Base-by-base conservation (phyloP, 2,797 vertebrate species). In the Argya squamiceps region DNA sequence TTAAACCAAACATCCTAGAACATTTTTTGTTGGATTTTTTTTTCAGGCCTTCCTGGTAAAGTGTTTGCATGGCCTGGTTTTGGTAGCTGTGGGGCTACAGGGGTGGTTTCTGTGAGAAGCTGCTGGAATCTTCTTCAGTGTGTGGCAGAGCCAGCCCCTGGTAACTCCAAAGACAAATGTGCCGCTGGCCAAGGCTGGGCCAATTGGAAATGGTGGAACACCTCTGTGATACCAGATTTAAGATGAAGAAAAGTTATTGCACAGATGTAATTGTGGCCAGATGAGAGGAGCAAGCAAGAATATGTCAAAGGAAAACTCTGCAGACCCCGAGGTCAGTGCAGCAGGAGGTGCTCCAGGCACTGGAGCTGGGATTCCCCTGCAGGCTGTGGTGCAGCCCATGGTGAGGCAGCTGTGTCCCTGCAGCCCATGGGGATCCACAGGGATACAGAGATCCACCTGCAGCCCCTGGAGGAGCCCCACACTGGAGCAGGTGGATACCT, bases 301-400 rank as follows among this genome's bases (percentile, higher is more conserved):
- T 1, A 5, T 1, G 4, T 13, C 22, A 37, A 62, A 37, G 27
- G 26, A 32, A 1, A 32, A 6, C n/a, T 2, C 22, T n/a, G 41
- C 34, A 47, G 50, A 26, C 17, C 13, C 13, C 8, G 5, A 14
- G n/a, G 5, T 4, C 10, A 27, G 27, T 1, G 27, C 1, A 53
- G 39, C 26, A 53, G 26, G 39, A 30, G 60, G 6, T 44, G 26
- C 60, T 65, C 2, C 62, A 64, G 24, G 39, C 10, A 6, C 39
- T 39, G 39, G 39, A 39, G 39, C 39, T 39, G 39, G 39, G 39
- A 39, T 39, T 46, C n/a, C 37, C 3, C 24, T 49, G 47, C 49
- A 27, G 49, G 5, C 26, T 27, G 24, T 26, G 47, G 13, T 49
- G 32, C 49, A 64, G 39, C 19, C 24, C 9, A 0, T 8, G 58